These are phyloP conservation scores for Cotesia vestalis DNA, from an alignment of 1,140 invertebrate species.

Conservation along the genomic window DNA sequence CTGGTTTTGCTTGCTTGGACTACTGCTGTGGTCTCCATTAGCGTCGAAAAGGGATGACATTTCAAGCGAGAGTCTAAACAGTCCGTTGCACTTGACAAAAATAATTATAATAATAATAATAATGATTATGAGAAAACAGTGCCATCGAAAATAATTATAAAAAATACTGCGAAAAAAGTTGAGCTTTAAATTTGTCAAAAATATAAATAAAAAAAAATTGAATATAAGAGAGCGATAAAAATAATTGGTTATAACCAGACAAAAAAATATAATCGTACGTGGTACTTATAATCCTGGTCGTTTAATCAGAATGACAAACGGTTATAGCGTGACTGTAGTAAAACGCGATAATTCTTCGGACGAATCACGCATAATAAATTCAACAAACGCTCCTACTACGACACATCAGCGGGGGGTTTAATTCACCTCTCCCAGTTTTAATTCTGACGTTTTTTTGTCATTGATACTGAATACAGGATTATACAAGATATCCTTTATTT, in stretches of 20 bases:
- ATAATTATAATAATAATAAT: slow-evolving; percentile 1
- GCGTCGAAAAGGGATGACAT: slow-evolving; percentile 9
- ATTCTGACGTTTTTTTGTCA: not conserved
- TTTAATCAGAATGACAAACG: slow-evolving; percentile 39
- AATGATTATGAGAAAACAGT: not conserved
- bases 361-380: slow-evolving; percentile 37
- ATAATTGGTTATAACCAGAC: not conserved
- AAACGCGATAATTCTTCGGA: slow-evolving; percentile 34
- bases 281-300: slow-evolving; percentile 30
- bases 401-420: slow-evolving; percentile 27
- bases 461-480: not conserved
- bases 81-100: slow-evolving; percentile 27
- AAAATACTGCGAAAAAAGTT: not conserved
- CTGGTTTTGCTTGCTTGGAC: slow-evolving; percentile 6
- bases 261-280: slow-evolving; percentile 6
- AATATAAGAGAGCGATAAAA: not conserved
- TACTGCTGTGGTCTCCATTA: slow-evolving; percentile 11
- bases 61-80: slow-evolving; percentile 20
- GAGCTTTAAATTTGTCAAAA: not conserved
- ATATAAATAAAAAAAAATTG: not conserved
- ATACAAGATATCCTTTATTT: slow-evolving; percentile 4
- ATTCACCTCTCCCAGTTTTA: not conserved
- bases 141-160: not conserved
- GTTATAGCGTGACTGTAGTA: slow-evolving; percentile 34
- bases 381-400: slow-evolving; percentile 16